These are phyloP conservation scores for Drosophila gaucha DNA, from an alignment of 2,888 invertebrate species.

Conservation along the genomic window DNA sequence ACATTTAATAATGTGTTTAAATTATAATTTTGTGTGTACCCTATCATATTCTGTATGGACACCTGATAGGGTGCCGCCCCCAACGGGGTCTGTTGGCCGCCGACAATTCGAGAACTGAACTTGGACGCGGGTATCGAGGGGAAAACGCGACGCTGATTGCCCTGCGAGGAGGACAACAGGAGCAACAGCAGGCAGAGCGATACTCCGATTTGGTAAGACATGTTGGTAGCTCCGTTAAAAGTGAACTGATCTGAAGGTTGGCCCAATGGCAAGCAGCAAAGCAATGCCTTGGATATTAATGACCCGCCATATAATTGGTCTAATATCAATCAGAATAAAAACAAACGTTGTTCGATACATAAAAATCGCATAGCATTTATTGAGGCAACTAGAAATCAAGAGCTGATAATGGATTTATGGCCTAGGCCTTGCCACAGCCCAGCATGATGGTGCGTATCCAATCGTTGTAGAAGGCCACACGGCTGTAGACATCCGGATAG, in stretches of 20 bases:
- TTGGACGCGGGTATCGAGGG: slow-evolving; percentile 14
- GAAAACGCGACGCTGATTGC: slow-evolving; percentile 34
- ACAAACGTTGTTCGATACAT: slow-evolving; percentile 19
- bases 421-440: slow-evolving; percentile 52
- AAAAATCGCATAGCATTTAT: slow-evolving; percentile 66
- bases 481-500: slow-evolving; percentile 77
- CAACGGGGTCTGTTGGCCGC: slow-evolving; percentile 64
- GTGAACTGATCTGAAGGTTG: slow-evolving; percentile 48
- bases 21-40: slow-evolving; percentile 36
- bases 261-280: slow-evolving; percentile 32
- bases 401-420: slow-evolving; percentile 17
- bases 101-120: slow-evolving; percentile 65
- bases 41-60: slow-evolving; percentile 75
- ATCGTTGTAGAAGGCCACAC: slow-evolving; percentile 73
- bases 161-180: slow-evolving; percentile 32
- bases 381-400: slow-evolving; percentile 32
- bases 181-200: slow-evolving; percentile 21
- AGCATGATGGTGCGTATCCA: slow-evolving; percentile 71
- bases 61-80: slow-evolving; percentile 82
- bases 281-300: slow-evolving; percentile 63
- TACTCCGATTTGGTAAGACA: slow-evolving; percentile 50
- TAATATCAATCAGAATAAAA: slow-evolving; percentile 55
- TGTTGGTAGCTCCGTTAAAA: slow-evolving; percentile 44
- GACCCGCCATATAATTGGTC: slow-evolving; percentile 43
- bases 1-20: background rate